Base-by-base conservation (phyloP, 2,797 vertebrate genomes). In the Macroramphosus scolopax region DNA sequence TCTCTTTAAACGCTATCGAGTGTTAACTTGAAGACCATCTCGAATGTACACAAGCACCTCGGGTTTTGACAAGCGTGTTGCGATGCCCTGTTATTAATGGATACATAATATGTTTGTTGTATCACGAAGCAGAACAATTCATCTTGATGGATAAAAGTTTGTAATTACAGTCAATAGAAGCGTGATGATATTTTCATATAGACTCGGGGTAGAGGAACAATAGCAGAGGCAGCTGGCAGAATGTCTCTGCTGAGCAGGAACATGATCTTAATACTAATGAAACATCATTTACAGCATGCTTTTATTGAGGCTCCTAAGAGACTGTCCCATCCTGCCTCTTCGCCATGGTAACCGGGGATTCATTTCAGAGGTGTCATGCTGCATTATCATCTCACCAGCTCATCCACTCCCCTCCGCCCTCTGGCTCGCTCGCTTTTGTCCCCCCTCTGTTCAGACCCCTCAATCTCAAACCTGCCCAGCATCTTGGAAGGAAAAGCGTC, bases 311-410 rank as follows among this genome's bases (percentile, higher is more conserved):
- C 91, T 92, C 92, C 82, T 87, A 87, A 90, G 94, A 94, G 92
- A 91, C 80, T 81, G 92, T 94, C 92, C 84, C 91, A 85, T 93
- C 88, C 89, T 84, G 92, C 90, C 90, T 91, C 89, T 87, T 97
- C 88, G 89, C 95, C 94, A 97, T 97, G 94, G 95, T 93, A 96
- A 98, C 95, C 89, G 83, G 92, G 91, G 92, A 93, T 95, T 97
- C 95, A 98, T 98, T 98, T 98, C 95, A 94, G 92, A 97, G 92
- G 94, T 98, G 96, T 97, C 95, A 97, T 94, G 92, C 90, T 93
- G 93, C 93, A 98, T 98, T 98, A 98, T 93, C 92, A 86, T 97
- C 92, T 92, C 86, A 84, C 90, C 91, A 75, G 91, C 92, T 94
- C 93, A 92, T 91, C 91, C 90, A 82, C 89, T 90, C 89, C 80